Evolutionary conservation across 2,888 invertebrate genomes (phyloP), one percentile per base, ranked within the genome.

Genomic region (Parnassius apollo): DNA sequence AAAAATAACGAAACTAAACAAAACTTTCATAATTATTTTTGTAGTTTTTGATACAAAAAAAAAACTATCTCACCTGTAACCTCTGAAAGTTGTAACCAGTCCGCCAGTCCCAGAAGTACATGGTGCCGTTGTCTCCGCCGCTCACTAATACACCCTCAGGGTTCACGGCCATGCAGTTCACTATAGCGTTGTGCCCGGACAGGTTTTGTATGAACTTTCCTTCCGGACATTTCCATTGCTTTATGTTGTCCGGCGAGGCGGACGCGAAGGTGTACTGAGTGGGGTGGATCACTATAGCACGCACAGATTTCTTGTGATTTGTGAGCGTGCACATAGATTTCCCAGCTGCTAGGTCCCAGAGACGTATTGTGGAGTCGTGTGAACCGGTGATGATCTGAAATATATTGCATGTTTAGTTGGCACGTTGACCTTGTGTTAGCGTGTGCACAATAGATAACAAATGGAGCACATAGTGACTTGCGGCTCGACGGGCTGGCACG

Each of bases 21-120:
- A 1, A 35, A 35, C 35, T 35, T 35, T 35, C 35, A 35, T 7
- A 35, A 35, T 35, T 0, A 35, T 7, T 35, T 4, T 35, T 7
- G 7, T 4, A 35, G 35, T 35, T 35, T 35, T 35, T 35, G 18
- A 35, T 35, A 35, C 35, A 35, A 7, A 35, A 35, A 45, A 18
- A 18, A 44, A 0, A 22, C 12, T 46, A 44, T 63, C 71, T 66
- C 57, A 94, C 95, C 92, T 96, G 96, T 66, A 96, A 89, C 64
- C 97, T 93, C 88, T 99, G 99, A 92, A 99, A 99, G 90, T 99
- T 99, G 80, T 99, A 99, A 0, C 99, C 99, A 0, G 99, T 99
- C 75, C 97, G 94, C 99, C 99, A 99, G 83, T 99, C 99, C 99
- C 99, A 99, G 76, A 97, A 96, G 84, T 97, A 95, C 93, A 99